These are phyloP conservation scores for Galaxea fascicularis DNA, from an alignment of 92 coral and sea anemone genomes.

Conservation along the genomic window DNA sequence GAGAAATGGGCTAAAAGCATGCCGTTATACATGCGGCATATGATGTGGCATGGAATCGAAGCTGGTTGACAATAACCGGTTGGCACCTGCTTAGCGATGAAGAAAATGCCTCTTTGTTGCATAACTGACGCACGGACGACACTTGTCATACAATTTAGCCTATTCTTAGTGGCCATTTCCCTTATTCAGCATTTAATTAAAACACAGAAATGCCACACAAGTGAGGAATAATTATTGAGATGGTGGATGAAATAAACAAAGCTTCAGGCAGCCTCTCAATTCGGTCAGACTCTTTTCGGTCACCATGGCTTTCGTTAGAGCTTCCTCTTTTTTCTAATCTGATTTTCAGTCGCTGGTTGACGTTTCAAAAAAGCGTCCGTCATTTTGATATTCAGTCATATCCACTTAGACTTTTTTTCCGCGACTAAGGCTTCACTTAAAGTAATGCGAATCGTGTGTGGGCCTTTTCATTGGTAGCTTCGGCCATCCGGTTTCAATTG, in stretches of 20 bases:
- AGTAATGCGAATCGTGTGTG: neutral
- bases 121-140: neutral
- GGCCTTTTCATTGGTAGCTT: slow-evolving; percentile 25
- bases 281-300: neutral
- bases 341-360: neutral
- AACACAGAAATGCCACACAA: neutral
- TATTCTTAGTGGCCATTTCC: neutral
- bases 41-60: neutral
- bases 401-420: too few species aligned
- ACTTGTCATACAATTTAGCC: slow-evolving; percentile 14
- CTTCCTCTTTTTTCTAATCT: too few species aligned
- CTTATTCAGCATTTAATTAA: slow-evolving; percentile 4
- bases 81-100: slow-evolving; percentile 20
- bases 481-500: slow-evolving; percentile 25
- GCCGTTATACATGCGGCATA: neutral
- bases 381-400: neutral
- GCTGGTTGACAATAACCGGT: neutral
- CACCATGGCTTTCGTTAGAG: neutral
- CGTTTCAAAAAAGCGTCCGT: neutral
- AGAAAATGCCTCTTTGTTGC: neutral
- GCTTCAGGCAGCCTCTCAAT: neutral
- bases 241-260: neutral
- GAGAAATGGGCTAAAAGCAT: too few species aligned
- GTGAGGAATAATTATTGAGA: neutral
- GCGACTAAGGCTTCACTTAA: too few species aligned